Evolutionary conservation across 2,797 vertebrate species (phyloP), one percentile per base, ranked within the genome.

Genomic region (Leucoraja ocellata): DNA sequence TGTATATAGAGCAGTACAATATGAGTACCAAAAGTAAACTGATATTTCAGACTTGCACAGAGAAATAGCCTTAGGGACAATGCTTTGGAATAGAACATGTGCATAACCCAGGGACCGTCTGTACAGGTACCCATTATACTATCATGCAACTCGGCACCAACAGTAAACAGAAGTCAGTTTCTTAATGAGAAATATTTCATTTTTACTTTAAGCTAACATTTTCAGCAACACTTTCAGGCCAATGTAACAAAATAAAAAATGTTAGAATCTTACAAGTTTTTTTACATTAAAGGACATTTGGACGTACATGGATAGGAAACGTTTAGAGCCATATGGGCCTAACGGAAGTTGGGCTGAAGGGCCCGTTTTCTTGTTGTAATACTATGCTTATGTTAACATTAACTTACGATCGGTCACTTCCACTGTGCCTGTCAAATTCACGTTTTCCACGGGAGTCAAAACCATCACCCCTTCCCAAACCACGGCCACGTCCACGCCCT

Each of bases 381-480:
- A 54, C 46, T 54, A 54, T 54, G 46, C 4, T 54, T 54, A 63
- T n/a, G 81, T 63, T 14, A 58, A 68, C 80, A 80, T 92, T 95
- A 95, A 98, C 98, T 98, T 97, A 99, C 98, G 98, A 96, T 98
- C 98, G 97, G 96, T 99, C 98, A 76, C 95, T 98, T 96, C 98
- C 97, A 73, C 98, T 99, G 94, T 99, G 98, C 95, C 98, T 97
- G 96, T 99, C 98, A 71, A 99, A 99, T 95, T 99, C 99, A 93
- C 98, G 98, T 93, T 99, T 99, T 93, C 99, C 98, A 46, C 98
- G 97, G 7, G 98, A 98, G 96, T 99, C 98, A 93, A 99, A 99
- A 76, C 98, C 98, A 0, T 99, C 98, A 25, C 97, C 97, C 94
- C 98, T 96, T 95, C 98, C 98, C 96, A 98, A 97, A 68, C 98